These are phyloP conservation scores for Achatina immaculata DNA, from an alignment of 1,140 invertebrate genomes.

Conservation along the genomic window DNA sequence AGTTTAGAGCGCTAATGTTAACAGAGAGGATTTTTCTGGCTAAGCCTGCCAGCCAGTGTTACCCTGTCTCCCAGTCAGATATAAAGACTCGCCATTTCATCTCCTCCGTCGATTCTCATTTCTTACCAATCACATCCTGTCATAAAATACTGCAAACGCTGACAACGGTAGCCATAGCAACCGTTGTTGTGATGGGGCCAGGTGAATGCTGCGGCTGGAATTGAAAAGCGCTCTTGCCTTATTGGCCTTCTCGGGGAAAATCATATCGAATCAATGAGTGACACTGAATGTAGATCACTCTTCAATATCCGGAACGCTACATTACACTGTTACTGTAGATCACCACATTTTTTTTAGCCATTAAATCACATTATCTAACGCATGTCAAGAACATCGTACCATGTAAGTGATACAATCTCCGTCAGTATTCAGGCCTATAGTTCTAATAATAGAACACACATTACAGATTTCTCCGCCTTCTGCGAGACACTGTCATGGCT, in stretches of 20 bases:
- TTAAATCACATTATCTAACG: too few species aligned
- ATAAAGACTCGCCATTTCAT: too few species aligned
- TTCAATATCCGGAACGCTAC: not conserved
- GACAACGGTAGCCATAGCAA: not conserved
- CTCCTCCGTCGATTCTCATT: not conserved
- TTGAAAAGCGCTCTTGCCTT: not conserved
- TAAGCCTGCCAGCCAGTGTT: too few species aligned
- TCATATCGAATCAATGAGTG: conserved; percentile 6
- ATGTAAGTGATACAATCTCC: too few species aligned
- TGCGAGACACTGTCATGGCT: too few species aligned
- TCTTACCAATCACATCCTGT: not conserved
- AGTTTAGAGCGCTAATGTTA: too few species aligned
- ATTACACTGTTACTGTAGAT: not conserved
- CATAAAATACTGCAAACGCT: not conserved
- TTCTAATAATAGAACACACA: too few species aligned
- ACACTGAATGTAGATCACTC: not conserved
- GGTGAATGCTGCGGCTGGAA: not conserved
- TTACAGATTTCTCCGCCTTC: too few species aligned
- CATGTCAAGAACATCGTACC: too few species aligned
- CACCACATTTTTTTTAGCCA: not conserved
- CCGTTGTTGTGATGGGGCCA: not conserved
- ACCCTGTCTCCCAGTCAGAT: too few species aligned
- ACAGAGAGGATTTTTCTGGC: too few species aligned
- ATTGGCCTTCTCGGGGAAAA: not conserved
- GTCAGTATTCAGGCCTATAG: too few species aligned